phyloP scores from a whole-genome alignment of 2,113 vertebrate species.

The Psettodes erumei region DNA sequence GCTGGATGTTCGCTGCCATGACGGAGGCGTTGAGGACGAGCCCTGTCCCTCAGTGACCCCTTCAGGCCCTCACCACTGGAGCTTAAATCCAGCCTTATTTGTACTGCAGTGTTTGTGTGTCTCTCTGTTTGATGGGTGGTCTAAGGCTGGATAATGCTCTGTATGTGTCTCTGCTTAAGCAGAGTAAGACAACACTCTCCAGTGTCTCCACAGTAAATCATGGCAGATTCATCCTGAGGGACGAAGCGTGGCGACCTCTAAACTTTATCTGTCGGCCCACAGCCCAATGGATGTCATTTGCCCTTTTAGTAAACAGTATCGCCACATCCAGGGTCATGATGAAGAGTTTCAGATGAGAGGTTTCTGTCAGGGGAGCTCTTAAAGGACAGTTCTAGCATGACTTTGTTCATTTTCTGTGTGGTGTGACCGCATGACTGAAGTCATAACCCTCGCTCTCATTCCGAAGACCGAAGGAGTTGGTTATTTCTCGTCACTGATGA shows the following conservation, averaged over 20 bases:
- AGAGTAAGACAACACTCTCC: slow-evolving; percentile 18
- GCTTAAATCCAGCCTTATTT: slow-evolving; percentile 48
- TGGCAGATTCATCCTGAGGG: slow-evolving; percentile 16
- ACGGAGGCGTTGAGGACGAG: slow-evolving; percentile 39
- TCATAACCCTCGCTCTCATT: slow-evolving; percentile 17
- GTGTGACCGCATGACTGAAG: slow-evolving; percentile 24
- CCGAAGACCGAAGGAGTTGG: not conserved
- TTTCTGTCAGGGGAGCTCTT: not conserved
- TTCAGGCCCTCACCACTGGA: slow-evolving; percentile 30
- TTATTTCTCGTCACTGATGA: slow-evolving; percentile 36
- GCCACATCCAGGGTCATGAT: not conserved
- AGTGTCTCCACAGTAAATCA: slow-evolving; percentile 12
- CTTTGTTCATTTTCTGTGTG: not conserved
- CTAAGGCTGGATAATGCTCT: slow-evolving; percentile 18
- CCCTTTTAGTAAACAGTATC: not conserved
- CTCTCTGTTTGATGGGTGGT: slow-evolving; percentile 50
- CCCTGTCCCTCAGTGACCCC: slow-evolving; percentile 14
- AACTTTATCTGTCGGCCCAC: slow-evolving; percentile 23
- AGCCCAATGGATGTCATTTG: slow-evolving; percentile 14
- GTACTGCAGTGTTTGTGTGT: slow-evolving; percentile 2
- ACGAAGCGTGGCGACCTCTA: slow-evolving; percentile 31
- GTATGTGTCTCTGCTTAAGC: not conserved
- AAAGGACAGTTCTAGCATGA: not conserved
- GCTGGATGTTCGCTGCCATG: slow-evolving; percentile 47
- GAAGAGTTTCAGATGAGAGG: not conserved